A percentile compares a stretch with the other conserved stretches of the same genome.
Evolutionary conservation across 2,113 vertebrate genomes (phyloP).

Genomic region (Meleagris gallopavo): DNA sequence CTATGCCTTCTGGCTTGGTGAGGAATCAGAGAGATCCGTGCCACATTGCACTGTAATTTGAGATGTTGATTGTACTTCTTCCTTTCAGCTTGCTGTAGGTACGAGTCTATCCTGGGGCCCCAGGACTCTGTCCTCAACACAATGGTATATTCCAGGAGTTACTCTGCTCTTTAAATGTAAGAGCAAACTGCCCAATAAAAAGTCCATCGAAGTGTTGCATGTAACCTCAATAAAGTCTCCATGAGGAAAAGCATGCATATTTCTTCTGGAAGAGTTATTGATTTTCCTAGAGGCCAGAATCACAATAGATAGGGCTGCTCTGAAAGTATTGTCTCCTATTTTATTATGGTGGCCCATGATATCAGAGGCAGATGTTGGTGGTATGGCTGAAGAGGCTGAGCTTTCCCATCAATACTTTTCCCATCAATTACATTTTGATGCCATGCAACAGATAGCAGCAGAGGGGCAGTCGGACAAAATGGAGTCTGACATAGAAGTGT

Average conservation of each 20-base stretch:
- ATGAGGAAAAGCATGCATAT: neutral
- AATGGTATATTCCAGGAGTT: neutral
- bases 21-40: slow-evolving; percentile 22
- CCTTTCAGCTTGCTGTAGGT: neutral
- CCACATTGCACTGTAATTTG: neutral
- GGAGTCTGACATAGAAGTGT: too few relatives aligned
- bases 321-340: too few relatives aligned
- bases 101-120: neutral
- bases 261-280: neutral
- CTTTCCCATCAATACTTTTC: too few relatives aligned
- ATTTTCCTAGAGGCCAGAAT: neutral
- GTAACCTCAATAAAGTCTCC: neutral
- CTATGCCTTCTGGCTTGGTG: slow-evolving; percentile 3
- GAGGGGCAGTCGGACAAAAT: too few relatives aligned
- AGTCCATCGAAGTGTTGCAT: neutral
- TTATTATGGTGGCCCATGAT: too few relatives aligned
- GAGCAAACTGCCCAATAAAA: neutral
- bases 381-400: too few relatives aligned
- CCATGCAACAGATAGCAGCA: too few relatives aligned
- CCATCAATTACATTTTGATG: too few relatives aligned
- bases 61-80: neutral
- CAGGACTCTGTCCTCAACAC: neutral
- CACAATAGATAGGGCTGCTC: neutral
- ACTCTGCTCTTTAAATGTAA: neutral
- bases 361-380: too few relatives aligned